Conservation (phyloP, 2,113 vertebrate species). For the Hipposideros armiger region DNA sequence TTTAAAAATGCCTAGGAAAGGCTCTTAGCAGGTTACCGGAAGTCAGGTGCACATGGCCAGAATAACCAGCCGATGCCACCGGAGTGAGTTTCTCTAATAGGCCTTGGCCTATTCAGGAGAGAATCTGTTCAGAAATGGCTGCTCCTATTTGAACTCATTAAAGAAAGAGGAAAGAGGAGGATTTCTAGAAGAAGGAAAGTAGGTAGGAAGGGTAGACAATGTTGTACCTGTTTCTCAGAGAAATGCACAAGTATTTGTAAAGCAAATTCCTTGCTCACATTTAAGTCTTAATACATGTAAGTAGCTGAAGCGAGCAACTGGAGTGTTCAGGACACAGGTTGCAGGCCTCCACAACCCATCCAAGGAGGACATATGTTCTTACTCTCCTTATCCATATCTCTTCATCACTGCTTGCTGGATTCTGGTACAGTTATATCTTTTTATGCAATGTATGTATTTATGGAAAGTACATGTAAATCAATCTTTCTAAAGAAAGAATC, state of each 20-base stretch:
- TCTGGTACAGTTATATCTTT: neutral
- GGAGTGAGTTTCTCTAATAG: neutral
- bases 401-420: neutral
- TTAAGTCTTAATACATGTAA: neutral
- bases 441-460: neutral
- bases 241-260: neutral
- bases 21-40: neutral
- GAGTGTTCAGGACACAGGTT: neutral
- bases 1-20: neutral
- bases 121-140: neutral
- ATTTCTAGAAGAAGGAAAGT: neutral
- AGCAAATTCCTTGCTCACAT: neutral
- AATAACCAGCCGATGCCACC: neutral
- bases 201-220: neutral
- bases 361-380: neutral
- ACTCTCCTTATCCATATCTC: neutral
- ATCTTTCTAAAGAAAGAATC: slow-evolving; percentile 48
- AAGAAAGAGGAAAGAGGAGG: neutral
- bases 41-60: neutral
- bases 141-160: neutral
- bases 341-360: neutral
- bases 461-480: slow-evolving; percentile 16
- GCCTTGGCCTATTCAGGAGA: neutral
- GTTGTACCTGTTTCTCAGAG: neutral
- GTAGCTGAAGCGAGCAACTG: neutral